Conservation (phyloP, 2,888 invertebrate species). For the Psylliodes chrysocephalus region DNA sequence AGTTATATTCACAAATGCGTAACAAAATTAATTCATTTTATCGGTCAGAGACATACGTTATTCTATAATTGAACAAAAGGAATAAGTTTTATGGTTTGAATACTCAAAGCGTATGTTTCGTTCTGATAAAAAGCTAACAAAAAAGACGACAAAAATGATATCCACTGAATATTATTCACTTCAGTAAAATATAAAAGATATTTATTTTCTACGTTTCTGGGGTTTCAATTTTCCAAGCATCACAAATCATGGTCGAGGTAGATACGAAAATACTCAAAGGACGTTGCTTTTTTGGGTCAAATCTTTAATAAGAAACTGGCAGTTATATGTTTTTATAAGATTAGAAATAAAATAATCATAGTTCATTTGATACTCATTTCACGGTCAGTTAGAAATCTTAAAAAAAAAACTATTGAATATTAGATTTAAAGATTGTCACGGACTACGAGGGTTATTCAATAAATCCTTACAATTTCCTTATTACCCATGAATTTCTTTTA, state of each 20-base stretch:
- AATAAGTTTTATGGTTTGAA: too few species aligned
- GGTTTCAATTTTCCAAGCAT: constrained; percentile 7
- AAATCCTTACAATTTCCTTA: too few species aligned
- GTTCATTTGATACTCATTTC: neutral
- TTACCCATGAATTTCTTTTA: too few species aligned
- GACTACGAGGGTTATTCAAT: too few species aligned
- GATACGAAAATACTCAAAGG: neutral
- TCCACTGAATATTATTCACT: constrained; percentile 6
- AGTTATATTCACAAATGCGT: too few species aligned
- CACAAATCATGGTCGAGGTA: neutral
- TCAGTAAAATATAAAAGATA: constrained; percentile 5
- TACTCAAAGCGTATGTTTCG: neutral
- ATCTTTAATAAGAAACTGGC: neutral
- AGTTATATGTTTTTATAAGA: neutral
- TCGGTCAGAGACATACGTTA: too few species aligned
- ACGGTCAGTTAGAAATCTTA: too few species aligned
- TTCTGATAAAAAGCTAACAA: neutral
- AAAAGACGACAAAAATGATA: neutral
- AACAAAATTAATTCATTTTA: too few species aligned
- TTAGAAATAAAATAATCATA: neutral
- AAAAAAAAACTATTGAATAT: too few species aligned
- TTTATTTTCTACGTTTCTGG: constrained; percentile 6
- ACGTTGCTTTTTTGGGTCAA: neutral
- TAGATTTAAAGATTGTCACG: too few species aligned
- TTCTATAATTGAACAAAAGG: too few species aligned